These are phyloP conservation scores for Silurus asotus DNA, from an alignment of 2,113 vertebrate genomes.

Conservation along the genomic window DNA sequence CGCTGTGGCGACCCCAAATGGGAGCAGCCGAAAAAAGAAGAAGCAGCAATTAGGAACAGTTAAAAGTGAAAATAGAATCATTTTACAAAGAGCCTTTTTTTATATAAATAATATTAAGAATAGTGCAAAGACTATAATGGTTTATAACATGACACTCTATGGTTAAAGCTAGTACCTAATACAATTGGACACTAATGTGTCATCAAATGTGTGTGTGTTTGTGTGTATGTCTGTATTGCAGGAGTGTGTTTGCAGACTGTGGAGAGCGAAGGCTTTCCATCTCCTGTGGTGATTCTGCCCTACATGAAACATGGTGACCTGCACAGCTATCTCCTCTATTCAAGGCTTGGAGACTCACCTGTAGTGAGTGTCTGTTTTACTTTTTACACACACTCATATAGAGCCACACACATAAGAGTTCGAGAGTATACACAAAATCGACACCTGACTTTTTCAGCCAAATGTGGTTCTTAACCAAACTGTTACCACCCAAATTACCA, in stretches of 20 bases:
- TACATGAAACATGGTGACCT: slow-evolving; percentile 93
- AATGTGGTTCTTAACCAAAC: no score
- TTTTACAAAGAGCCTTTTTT: no score
- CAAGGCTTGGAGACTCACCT: slow-evolving; percentile 84
- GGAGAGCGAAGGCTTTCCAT: slow-evolving; percentile 87
- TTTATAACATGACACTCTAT: not conserved
- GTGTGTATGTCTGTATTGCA: slow-evolving; percentile 52
- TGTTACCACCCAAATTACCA: no score
- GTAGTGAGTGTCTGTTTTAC: slow-evolving; percentile 72
- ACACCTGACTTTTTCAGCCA: no score
- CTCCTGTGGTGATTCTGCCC: slow-evolving; percentile 88
- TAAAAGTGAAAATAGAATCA: no score
- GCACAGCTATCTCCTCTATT: slow-evolving; percentile 92
- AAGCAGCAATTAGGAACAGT: no score
- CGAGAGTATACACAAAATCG: no score
- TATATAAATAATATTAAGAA: not conserved
- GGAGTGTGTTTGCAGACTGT: slow-evolving; percentile 90
- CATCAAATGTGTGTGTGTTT: not conserved
- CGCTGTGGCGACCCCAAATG: no score
- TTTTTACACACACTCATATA: not conserved
- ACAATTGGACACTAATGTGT: not conserved
- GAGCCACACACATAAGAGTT: not conserved
- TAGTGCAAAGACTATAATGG: not conserved
- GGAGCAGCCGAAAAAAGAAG: no score
- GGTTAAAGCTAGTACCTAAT: not conserved